Percentiles rank a stretch among this genome's conserved stretches.
Conservation (phyloP, 2,888 invertebrate genomes). For the Drymonia ruficornis region DNA sequence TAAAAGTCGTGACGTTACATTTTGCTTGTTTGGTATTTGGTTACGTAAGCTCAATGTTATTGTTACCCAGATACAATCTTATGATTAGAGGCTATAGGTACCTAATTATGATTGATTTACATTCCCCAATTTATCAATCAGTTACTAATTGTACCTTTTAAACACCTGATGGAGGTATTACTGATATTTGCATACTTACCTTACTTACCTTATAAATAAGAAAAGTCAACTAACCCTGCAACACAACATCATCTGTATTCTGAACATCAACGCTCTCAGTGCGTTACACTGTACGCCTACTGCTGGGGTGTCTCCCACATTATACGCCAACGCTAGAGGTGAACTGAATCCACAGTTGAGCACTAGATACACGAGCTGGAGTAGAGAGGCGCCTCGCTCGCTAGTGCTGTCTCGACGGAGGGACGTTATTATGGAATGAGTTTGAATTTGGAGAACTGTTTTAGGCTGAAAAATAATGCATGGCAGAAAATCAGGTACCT, state of each 20-base stretch:
- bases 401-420: slow-evolving; percentile 60
- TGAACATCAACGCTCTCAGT: slow-evolving; percentile 70
- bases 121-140: no score
- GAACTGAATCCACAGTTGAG: slow-evolving; percentile 58
- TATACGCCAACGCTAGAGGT: slow-evolving; percentile 60
- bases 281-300: slow-evolving; percentile 54
- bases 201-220: no score
- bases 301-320: slow-evolving; percentile 36
- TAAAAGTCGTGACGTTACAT: no score
- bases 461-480: slow-evolving; percentile 58
- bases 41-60: no score
- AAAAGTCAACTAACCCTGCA: slow-evolving; percentile 54
- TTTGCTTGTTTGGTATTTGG: no score
- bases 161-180: no score
- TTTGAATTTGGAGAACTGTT: slow-evolving; percentile 64
- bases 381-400: slow-evolving; percentile 60
- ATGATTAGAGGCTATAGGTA: no score
- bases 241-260: slow-evolving; percentile 72
- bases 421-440: slow-evolving; percentile 59
- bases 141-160: no score
- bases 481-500: no score
- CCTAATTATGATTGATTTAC: no score
- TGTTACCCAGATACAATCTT: no score
- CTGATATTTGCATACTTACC: not conserved
- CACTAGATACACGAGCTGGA: slow-evolving; percentile 66